Evolutionary conservation across 2,113 vertebrate species (phyloP).

Genomic region (Sylvilagus bachmani): DNA sequence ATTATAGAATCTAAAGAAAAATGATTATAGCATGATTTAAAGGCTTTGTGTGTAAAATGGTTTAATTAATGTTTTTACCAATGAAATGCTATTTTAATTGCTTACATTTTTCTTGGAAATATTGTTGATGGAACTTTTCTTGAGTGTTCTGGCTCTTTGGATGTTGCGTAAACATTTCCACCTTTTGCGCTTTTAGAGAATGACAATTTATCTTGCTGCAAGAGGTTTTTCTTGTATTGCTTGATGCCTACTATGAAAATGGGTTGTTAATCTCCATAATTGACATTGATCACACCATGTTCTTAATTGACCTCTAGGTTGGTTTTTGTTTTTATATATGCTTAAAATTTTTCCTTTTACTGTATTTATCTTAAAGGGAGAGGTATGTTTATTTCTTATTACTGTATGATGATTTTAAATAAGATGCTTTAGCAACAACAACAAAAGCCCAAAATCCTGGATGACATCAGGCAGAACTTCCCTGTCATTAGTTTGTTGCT

Average conservation of each 20-base stretch:
- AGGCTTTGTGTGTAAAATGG: conserved; percentile 1
- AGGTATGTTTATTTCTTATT: background rate
- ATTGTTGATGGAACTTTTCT: conserved; percentile 17
- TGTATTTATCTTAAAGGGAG: conserved; percentile 16
- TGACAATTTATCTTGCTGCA: conserved; percentile 8
- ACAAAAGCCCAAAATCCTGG: background rate
- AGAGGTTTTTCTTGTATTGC: conserved; percentile 36
- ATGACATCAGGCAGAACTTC: background rate
- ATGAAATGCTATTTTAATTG: background rate
- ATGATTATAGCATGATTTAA: conserved; percentile 25
- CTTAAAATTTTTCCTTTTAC: conserved; percentile 39
- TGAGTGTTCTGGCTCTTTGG: conserved; percentile 27
- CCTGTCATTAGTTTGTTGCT: conserved; percentile 60
- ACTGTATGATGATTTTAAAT: conserved; percentile 68
- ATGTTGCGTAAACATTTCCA: conserved; percentile 26
- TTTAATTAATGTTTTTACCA: conserved; percentile 45
- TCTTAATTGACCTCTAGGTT: conserved; percentile 62
- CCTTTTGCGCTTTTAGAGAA: conserved; percentile 45
- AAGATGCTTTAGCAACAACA: conserved; percentile 39
- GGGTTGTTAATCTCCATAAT: conserved; percentile 61
- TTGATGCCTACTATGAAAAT: conserved; percentile 45
- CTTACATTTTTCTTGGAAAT: conserved; percentile 59
- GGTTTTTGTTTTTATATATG: conserved; percentile 66
- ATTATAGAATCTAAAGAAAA: conserved; percentile 44
- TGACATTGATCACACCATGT: conserved; percentile 53